Evolutionary conservation across 2,888 invertebrate genomes (phyloP), one percentile per base, ranked within the genome.

Genomic region (Bellardia pandia): DNA sequence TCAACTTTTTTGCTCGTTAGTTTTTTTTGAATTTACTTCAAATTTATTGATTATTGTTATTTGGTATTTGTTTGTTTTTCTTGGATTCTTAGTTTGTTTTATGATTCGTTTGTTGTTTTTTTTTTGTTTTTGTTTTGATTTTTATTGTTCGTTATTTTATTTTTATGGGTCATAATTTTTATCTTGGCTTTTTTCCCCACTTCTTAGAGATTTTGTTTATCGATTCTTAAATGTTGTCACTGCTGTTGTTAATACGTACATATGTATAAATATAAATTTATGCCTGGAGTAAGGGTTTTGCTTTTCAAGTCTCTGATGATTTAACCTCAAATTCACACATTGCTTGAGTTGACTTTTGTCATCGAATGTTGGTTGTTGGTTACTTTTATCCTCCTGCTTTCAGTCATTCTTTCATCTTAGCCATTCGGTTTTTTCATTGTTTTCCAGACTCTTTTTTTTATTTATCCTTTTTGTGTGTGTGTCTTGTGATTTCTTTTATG

Each of bases 291-390:
- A 88, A 88, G 88, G 89, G 88, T 89, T 88, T 88, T 88, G 87
- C 89, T 90, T 89, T 89, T 89, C 89, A 89, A 90, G 85, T 88
- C 80, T 89, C 66, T 86, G 87, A 88, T 85, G 64, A 86, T 88
- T 90, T 89, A 90, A 89, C 88, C 90, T 89, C 89, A 85, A 81
- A 81, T 78, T 84, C 71, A 86, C 86, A 81, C 80, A 81, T 64
- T 77, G 75, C 64, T 82, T 86, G 85, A 88, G 89, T 91, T 92
- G 88, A 90, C 90, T 90, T 90, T 90, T 90, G 89, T 89, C 82
- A 78, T 80, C 89, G 89, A 37, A 66, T 69, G 33, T 75, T 51
- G 6, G n/a, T 40, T 64, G 45, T 51, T 66, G 64, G 5, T 64
- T 66, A 3, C 45, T 48, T 75, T 62, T 37, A 23, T 64, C 45